Evolutionary conservation across 2,113 vertebrate genomes (phyloP).

Genomic region (Mugil cephalus): DNA sequence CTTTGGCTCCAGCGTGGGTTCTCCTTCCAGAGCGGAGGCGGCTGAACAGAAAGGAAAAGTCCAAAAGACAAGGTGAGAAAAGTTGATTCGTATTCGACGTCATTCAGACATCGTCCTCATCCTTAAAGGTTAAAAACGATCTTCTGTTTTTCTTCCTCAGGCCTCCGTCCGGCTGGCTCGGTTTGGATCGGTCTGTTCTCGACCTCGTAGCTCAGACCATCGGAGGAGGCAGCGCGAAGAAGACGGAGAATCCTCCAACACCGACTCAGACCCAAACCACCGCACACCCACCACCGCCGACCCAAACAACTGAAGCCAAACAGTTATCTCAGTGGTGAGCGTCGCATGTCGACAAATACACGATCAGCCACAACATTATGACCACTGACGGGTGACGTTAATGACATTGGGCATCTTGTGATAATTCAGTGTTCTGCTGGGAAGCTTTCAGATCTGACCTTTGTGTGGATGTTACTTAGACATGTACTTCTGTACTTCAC

Average conservation of each 20-base stretch:
- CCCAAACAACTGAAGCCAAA: constrained; percentile 6
- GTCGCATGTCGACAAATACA: too few species aligned
- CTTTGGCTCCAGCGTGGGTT: constrained; percentile 79
- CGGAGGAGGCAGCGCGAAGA: constrained; percentile 85
- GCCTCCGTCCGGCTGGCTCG: constrained; percentile 93
- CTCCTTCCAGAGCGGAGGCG: constrained; percentile 55
- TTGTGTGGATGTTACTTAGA: too few species aligned
- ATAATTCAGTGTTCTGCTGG: too few species aligned
- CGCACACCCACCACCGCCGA: accelerated
- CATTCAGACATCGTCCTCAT: too few species aligned
- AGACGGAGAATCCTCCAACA: constrained; percentile 55
- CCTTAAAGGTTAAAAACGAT: too few species aligned
- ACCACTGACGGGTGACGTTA: too few species aligned
- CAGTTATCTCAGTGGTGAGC: constrained; percentile 70
- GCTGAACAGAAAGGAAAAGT: constrained; percentile 61
- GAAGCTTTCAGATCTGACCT: too few species aligned
- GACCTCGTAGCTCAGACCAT: constrained; percentile 91
- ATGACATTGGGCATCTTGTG: too few species aligned
- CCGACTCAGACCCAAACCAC: constrained; percentile 39
- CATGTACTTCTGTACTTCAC: too few species aligned
- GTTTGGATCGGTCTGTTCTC: constrained; percentile 90
- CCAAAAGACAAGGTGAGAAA: constrained; percentile 85
- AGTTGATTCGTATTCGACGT: too few species aligned
- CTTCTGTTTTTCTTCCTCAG: constrained; percentile 70
- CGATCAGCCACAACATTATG: too few species aligned